A percentile compares a stretch with the other conserved stretches of the same genome.
These are phyloP conservation scores for Andricus curvator DNA, from an alignment of 2,888 invertebrate genomes.

Conservation along the genomic window DNA sequence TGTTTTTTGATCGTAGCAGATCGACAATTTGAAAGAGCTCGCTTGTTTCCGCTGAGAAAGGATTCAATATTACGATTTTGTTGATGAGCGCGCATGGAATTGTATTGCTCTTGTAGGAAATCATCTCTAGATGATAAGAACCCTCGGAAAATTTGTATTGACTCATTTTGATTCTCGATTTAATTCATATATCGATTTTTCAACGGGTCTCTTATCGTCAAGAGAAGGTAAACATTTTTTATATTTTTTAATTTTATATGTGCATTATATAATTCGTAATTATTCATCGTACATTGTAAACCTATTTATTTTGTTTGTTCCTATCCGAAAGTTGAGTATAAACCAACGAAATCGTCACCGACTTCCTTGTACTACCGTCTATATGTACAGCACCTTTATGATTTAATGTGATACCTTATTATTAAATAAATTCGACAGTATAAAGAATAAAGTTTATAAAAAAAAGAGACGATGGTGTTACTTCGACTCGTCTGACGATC, in stretches of 20 bases:
- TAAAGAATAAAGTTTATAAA: slow-evolving; percentile 60
- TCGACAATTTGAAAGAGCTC: slow-evolving; percentile 6
- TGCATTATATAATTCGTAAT: slow-evolving; percentile 74
- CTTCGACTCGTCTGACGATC: neutral
- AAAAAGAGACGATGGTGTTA: slow-evolving; percentile 45
- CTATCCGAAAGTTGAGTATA: slow-evolving; percentile 74
- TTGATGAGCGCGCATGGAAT: slow-evolving; percentile 31
- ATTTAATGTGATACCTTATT: slow-evolving; percentile 76
- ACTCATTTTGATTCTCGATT: slow-evolving; percentile 15
- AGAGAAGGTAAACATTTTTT: slow-evolving; percentile 69
- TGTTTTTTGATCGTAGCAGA: slow-evolving; percentile 12
- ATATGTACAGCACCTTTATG: slow-evolving; percentile 76
- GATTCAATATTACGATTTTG: slow-evolving; percentile 28
- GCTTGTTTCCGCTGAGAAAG: slow-evolving; percentile 29
- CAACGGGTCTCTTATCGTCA: slow-evolving; percentile 53
- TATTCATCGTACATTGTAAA: slow-evolving; percentile 68
- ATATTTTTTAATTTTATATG: slow-evolving; percentile 77
- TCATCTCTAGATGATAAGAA: slow-evolving; percentile 26
- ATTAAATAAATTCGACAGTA: slow-evolving; percentile 64
- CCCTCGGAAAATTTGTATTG: slow-evolving; percentile 21
- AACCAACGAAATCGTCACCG: slow-evolving; percentile 63
- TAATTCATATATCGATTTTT: slow-evolving; percentile 42
- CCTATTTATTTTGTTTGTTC: slow-evolving; percentile 76
- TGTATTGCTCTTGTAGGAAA: slow-evolving; percentile 33
- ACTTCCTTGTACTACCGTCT: slow-evolving; percentile 61